Evolutionary conservation across 2,113 vertebrate genomes (phyloP), one percentile per base, ranked within the genome.

Genomic region (Suncus etruscus): DNA sequence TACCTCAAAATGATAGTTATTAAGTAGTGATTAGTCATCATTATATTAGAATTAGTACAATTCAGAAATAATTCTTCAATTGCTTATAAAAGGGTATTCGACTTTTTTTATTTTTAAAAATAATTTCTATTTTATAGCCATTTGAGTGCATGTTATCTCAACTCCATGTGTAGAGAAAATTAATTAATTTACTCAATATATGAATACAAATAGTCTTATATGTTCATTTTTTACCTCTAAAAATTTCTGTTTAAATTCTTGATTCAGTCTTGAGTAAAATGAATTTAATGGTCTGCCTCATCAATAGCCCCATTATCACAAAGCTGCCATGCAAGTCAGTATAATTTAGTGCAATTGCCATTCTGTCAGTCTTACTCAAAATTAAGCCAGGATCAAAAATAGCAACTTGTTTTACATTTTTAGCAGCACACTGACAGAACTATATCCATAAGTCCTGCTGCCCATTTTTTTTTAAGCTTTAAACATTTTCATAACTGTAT

Each of bases 231-330:
- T 94, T 54, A 94, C 66, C 48, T 20, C 27, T 83, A 68, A 29
- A 92, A 93, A 85, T 32, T 75, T 92, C 27, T 0, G 16, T 85
- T 91, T 75, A 93, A 86, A 75, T 45, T 1, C 22, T 88, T 88
- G 14, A 24, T 92, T 83, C 18, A 63, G 63, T 94, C 83, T 91
- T 88, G 61, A 86, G 83, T 86, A 91, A 90, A 90, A 88, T 73
- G 54, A 90, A 92, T 87, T 82, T 90, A 93, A 90, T 93, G 27
- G 73, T 76, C 80, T 79, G 32, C 51, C 61, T 93, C 91, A 94
- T 95, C 89, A 91, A 94, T 80, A 58, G 50, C 27, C 73, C 31
- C 72, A 94, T 95, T 93, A 92, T 94, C 91, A 91, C 79, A 90
- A 88, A 90, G 66, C 70, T 91, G 29, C 77, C 83, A 92, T 58